Conservation (phyloP, 2,888 invertebrate species). For the Eupithecia tripunctaria region DNA sequence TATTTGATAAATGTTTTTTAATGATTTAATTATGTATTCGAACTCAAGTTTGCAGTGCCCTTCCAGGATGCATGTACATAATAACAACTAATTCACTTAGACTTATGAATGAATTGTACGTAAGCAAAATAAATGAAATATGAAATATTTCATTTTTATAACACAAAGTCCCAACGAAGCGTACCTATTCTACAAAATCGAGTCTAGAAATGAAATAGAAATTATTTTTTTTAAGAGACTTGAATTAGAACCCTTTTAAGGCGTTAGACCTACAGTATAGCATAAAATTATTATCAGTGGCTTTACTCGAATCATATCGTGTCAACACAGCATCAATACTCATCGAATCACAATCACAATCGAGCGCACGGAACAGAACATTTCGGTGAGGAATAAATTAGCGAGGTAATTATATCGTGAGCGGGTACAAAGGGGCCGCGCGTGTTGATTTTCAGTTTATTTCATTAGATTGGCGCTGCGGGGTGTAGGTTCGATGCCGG, state of each 20-base stretch:
- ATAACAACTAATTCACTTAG: no score
- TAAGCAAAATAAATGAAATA: no score
- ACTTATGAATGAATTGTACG: no score
- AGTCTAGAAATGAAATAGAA: neutral
- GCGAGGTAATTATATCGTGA: slow-evolving; percentile 79
- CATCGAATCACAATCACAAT: neutral
- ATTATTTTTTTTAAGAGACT: neutral
- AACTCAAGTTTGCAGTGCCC: no score
- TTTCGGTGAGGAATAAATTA: slow-evolving; percentile 67
- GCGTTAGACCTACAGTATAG: no score
- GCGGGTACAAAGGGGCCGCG: slow-evolving; percentile 61
- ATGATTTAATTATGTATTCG: no score
- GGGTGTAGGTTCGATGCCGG: slow-evolving; percentile 66
- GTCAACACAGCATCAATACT: slow-evolving; percentile 3
- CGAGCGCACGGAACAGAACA: neutral
- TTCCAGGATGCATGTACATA: no score
- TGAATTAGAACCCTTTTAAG: no score
- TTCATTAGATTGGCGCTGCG: slow-evolving; percentile 82
- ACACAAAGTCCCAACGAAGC: no score
- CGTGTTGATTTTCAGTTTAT: slow-evolving; percentile 85
- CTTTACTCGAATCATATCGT: neutral
- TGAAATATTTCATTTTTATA: no score
- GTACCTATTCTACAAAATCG: neutral
- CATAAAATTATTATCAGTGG: neutral
- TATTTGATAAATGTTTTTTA: no score